Conservation (phyloP, 2,113 vertebrate genomes). For the Aspiorhynchus laticeps region DNA sequence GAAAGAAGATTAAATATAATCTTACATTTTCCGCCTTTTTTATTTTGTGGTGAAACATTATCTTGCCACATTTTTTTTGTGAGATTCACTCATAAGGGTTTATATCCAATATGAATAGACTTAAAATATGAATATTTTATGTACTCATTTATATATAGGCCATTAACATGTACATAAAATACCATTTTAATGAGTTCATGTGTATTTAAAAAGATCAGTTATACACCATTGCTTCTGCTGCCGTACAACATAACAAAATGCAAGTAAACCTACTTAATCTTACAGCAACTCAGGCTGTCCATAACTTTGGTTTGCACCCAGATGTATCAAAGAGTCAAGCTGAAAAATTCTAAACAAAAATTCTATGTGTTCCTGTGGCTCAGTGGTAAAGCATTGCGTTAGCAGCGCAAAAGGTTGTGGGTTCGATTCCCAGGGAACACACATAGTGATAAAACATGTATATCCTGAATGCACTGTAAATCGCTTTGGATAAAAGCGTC, state of each 20-base stretch:
- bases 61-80: neutral
- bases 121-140: no score
- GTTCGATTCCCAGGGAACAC: no score
- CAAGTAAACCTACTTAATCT: neutral
- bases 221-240: neutral
- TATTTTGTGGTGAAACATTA: no score
- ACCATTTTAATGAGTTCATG: neutral
- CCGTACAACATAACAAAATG: neutral
- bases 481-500: no score
- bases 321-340: slow-evolving; percentile 1
- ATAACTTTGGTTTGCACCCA: slow-evolving; percentile 1
- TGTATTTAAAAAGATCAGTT: neutral
- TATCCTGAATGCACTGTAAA: no score
- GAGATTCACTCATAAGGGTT: neutral
- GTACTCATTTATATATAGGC: no score
- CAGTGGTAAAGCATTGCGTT: no score
- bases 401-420: no score
- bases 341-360: slow-evolving; percentile 6
- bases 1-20: neutral
- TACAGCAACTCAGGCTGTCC: neutral
- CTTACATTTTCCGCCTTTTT: no score
- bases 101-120: no score
- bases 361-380: no score
- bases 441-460: no score
- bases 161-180: neutral